Evolutionary conservation across 2,888 invertebrate genomes (phyloP), one percentile per base, ranked within the genome.

Genomic region (Drosophila mettleri): DNA sequence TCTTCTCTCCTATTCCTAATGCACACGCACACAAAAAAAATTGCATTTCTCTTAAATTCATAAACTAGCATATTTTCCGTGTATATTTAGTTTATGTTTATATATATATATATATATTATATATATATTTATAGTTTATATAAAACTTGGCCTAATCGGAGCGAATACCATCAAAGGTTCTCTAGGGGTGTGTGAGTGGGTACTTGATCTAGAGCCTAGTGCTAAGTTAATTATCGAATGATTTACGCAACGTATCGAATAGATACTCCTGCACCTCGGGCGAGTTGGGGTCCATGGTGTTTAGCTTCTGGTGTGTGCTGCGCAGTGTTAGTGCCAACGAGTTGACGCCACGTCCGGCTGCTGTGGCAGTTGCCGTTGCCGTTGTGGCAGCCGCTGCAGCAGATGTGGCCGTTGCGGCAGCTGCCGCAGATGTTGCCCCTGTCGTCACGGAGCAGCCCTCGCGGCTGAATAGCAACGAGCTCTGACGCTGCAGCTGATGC

Each of bases 241-340:
- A 95, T 92, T 95, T 95, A 82, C 95, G 93, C 84, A 95, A 92
- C 55, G 94, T 94, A 86, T 95, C 95, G 94, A 95, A 96, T 90
- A 95, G 93, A 88, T 95, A 95, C 85, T 95, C 95, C 43, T 95
- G 94, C 69, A 95, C 94, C 87, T 95, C 95, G 64, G 94, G 94
- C 69, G 94, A 93, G 82, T 93, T 93, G 29, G 94, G 93, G 78
- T 94, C 94, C 91, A 94, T 92, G 41, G 94, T 94, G 69, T 93
- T 94, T 63, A 94, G 91, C 65, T 94, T 93, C 55, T 89, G 90
- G 60, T 90, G 89, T 33, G 79, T 71, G 55, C 78, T 89, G 48
- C 80, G 83, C 68, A 90, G 58, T n/a, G 90, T 90, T 14, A 90
- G 68, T 33, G 90, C 89, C 75, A 90, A 59, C 20, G 90, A 81